phyloP scores from a whole-genome alignment of 2,113 vertebrate species.

The Neolamprologus cancellatus region DNA sequence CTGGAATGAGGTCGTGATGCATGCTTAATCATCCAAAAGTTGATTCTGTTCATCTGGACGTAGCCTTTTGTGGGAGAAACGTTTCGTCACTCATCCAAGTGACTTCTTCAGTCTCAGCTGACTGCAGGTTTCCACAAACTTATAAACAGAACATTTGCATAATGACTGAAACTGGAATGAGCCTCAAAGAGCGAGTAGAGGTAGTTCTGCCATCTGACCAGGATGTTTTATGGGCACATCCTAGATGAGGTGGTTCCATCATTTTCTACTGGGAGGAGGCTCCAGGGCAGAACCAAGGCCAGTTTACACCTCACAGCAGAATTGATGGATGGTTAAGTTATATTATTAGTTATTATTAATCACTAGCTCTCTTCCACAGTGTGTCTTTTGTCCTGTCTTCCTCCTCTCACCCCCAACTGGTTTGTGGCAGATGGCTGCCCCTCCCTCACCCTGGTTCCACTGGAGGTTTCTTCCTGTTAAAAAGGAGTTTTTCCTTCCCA shows the following conservation, averaged over 20 bases:
- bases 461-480: background rate
- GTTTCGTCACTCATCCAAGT: background rate
- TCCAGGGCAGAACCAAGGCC: background rate
- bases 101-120: background rate
- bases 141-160: background rate
- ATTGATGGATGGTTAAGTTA: background rate
- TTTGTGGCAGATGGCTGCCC: background rate
- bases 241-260: background rate
- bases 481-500: background rate
- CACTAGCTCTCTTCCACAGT: background rate
- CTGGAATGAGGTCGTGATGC: rapidly evolving
- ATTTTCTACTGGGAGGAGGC: background rate
- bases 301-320: background rate
- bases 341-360: background rate
- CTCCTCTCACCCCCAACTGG: background rate
- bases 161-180: background rate
- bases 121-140: background rate
- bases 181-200: background rate
- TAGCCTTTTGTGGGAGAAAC: background rate
- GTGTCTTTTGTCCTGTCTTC: background rate
- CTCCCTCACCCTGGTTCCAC: background rate
- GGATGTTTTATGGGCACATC: background rate
- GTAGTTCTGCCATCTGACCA: background rate
- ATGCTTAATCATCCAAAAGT: background rate
- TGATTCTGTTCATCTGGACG: background rate